A percentile compares a stretch with the other conserved stretches of the same genome.
Evolutionary conservation across 2,797 vertebrate species (phyloP).

Genomic region (Falco berigora): DNA sequence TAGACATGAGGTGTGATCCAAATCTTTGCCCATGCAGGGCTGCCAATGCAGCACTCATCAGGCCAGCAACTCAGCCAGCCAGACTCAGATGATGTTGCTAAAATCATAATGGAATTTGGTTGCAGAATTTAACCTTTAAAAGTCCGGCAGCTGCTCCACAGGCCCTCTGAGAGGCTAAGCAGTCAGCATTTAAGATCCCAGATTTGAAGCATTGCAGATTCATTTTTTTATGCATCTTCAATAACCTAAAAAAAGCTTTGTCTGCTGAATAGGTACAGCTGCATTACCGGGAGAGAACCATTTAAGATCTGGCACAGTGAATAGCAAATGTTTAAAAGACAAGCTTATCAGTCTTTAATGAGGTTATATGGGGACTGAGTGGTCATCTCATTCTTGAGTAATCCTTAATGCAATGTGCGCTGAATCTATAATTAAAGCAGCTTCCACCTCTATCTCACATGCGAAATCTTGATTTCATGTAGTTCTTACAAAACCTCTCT

Average conservation of each 20-base stretch:
- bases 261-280: conserved; percentile 3
- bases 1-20: neutral
- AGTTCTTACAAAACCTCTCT: conserved; percentile 1
- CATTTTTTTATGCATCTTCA: neutral
- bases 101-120: neutral
- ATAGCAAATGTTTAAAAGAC: conserved; percentile 24
- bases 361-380: conserved; percentile 31
- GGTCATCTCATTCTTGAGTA: conserved; percentile 38
- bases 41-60: neutral
- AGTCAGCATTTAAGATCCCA: neutral
- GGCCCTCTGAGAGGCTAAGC: neutral
- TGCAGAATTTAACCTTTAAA: neutral
- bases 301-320: conserved; percentile 39
- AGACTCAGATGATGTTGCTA: neutral
- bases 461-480: conserved; percentile 11
- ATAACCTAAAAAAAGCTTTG: conserved; percentile 7
- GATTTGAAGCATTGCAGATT: neutral
- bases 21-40: neutral
- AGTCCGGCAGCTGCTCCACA: neutral
- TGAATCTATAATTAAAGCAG: conserved; percentile 40
- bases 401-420: conserved; percentile 13
- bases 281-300: conserved; percentile 6
- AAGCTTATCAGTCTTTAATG: conserved; percentile 32
- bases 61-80: neutral
- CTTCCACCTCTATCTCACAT: neutral